Conservation (phyloP, 2,113 vertebrate genomes). For the Nyctibius bracteatus region DNA sequence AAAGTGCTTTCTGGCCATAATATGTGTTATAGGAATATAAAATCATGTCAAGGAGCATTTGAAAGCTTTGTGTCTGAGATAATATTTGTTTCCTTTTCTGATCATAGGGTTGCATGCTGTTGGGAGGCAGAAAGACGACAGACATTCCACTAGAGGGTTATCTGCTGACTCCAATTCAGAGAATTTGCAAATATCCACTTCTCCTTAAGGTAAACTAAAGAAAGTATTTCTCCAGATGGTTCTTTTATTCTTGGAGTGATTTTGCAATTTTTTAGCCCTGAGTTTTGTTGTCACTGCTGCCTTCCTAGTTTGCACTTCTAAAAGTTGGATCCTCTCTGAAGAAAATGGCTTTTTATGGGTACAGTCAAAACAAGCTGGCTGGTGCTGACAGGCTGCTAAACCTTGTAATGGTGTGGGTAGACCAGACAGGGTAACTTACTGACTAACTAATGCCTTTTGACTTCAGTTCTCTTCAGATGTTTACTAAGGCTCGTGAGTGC, state of each 20-base stretch:
- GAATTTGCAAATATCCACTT: conserved; percentile 98
- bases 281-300: background rate
- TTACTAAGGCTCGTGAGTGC: background rate
- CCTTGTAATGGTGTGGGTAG: background rate
- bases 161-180: conserved; percentile 94
- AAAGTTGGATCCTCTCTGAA: background rate
- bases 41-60: background rate
- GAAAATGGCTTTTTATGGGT: background rate
- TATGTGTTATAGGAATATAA: background rate
- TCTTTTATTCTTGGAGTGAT: background rate
- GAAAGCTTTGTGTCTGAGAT: background rate
- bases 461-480: background rate
- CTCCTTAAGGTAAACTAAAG: conserved; percentile 87
- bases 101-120: conserved; percentile 92
- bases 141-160: conserved; percentile 97
- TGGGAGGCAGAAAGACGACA: conserved; percentile 95
- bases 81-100: conserved; percentile 18
- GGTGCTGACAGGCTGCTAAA: background rate
- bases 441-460: background rate
- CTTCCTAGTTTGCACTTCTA: background rate
- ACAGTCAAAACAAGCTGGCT: background rate
- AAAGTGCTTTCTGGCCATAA: background rate
- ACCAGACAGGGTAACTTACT: background rate
- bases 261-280: background rate
- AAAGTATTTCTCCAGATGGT: background rate